phyloP scores from a whole-genome alignment of 2,113 vertebrate genomes.

The Epinephelus cyanopodus region DNA sequence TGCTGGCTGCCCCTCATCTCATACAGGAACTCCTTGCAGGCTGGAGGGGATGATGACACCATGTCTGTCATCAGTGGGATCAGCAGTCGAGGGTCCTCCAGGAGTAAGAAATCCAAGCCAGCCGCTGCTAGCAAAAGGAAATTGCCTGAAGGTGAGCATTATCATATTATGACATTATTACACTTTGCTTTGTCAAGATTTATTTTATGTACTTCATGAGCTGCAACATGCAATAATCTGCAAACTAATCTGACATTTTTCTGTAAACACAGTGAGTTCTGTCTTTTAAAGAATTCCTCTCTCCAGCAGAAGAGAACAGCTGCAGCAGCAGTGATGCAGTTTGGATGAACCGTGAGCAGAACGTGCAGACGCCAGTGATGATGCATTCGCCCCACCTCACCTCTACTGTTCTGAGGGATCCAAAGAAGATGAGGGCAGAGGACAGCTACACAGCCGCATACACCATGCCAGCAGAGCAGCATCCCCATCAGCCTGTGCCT shows the following conservation, averaged over 20 bases:
- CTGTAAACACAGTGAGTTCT: neutral
- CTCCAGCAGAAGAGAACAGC: conserved; percentile 93
- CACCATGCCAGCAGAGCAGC: conserved; percentile 90
- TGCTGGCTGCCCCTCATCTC: conserved; percentile 99
- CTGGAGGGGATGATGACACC: conserved; percentile 94
- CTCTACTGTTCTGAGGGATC: conserved; percentile 94
- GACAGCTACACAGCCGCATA: conserved; percentile 92
- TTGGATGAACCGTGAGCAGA: conserved; percentile 89
- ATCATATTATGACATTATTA: neutral
- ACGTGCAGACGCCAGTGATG: conserved; percentile 93
- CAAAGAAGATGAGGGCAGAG: conserved; percentile 91
- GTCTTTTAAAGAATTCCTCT: neutral
- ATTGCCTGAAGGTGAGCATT: conserved; percentile 89
- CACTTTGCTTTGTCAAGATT: neutral
- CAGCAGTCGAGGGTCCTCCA: conserved; percentile 91
- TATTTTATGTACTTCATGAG: neutral
- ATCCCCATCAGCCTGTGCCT: conserved; percentile 75
- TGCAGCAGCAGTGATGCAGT: conserved; percentile 90
- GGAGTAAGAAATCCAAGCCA: conserved; percentile 94
- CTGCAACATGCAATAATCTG: neutral
- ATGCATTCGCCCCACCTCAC: conserved; percentile 95
- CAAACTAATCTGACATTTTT: neutral
- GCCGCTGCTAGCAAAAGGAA: conserved; percentile 92
- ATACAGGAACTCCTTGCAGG: conserved; percentile 95
- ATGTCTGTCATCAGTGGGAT: conserved; percentile 97